phyloP scores from a whole-genome alignment of 2,797 vertebrate species.

The Myotis findleyi region DNA sequence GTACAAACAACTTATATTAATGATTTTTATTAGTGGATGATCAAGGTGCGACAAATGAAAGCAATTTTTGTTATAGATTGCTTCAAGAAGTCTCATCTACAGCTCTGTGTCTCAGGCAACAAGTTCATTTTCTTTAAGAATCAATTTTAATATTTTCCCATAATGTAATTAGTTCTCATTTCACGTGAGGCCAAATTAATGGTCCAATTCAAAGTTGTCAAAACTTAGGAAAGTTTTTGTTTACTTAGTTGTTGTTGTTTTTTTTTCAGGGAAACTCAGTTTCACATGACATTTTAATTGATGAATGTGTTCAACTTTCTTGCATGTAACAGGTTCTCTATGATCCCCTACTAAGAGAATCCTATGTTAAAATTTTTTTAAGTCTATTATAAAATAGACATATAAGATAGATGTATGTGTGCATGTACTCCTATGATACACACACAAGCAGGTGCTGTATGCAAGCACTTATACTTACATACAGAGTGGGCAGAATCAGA shows the following conservation, averaged over 20 bases:
- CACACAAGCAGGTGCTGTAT: neutral
- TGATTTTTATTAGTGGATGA: neutral
- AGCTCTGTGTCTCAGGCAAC: neutral
- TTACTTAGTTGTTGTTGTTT: neutral
- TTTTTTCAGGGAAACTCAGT: constrained; percentile 6
- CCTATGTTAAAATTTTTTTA: neutral
- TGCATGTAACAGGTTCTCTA: neutral
- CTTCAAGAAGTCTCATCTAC: neutral
- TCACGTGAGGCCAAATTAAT: neutral
- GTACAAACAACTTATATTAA: neutral
- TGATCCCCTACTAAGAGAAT: neutral
- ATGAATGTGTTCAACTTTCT: constrained; percentile 18
- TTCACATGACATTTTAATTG: constrained; percentile 36
- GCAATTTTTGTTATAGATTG: constrained; percentile 37
- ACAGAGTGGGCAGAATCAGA: constrained; percentile 35
- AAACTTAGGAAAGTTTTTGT: constrained; percentile 7
- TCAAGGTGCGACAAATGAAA: neutral
- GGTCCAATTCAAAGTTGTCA: constrained; percentile 23
- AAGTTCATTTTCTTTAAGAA: constrained; percentile 50
- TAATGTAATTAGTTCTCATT: neutral
- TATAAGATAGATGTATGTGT: neutral
- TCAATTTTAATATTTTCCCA: constrained; percentile 21
- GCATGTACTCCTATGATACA: neutral
- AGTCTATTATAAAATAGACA: constrained; percentile 36
- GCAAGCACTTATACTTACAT: neutral